Evolutionary conservation across 2,797 vertebrate species (phyloP), one percentile per base, ranked within the genome.

Genomic region (Arnoldichthys spilopterus): DNA sequence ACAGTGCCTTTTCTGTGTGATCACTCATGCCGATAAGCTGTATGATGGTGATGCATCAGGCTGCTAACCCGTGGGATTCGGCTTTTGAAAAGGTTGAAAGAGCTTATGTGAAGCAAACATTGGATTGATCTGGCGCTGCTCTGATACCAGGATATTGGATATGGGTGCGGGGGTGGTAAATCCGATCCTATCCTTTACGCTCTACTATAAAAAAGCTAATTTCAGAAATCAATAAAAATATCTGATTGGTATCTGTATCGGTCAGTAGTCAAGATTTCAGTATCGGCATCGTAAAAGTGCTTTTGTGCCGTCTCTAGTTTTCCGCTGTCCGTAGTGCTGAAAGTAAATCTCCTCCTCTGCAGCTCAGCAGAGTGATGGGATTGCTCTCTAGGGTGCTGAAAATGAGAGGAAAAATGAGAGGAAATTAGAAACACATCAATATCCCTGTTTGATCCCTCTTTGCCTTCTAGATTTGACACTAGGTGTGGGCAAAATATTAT

Each of bases 241-340:
- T 40, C 37, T 5, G 37, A 40, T 40, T 9, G 5, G 37, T 40
- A 40, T 40, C 4, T 2, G 37, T 40, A 40, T 37, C 34, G 34
- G 3, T 7, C 37, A 40, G 9, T 9, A 40, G 6, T 40, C 6
- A 40, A 2, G 37, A 9, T 40, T 40, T 40, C 37, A 40, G 37
- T 40, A 40, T 40, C 37, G 6, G 37, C 6, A 40, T 40, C 37
- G 9, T 5, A 40, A 40, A 2, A 40, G 37, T 6, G 37, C 6
- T 5, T 40, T 40, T 5, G 37, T 40, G 37, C 37, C 1, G 37
- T 0, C 4, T 40, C 37, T 40, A 5, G 13, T 18, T 1, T 5
- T 5, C 15, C 24, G 56, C 77, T 83, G 22, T 83, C 82, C 77
- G 12, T 73, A 74, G 78, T 83, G 16, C 78, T 80, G 82, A 83